Evolutionary conservation across 2,113 vertebrate species (phyloP).

Genomic region (Macrotis lagotis): DNA sequence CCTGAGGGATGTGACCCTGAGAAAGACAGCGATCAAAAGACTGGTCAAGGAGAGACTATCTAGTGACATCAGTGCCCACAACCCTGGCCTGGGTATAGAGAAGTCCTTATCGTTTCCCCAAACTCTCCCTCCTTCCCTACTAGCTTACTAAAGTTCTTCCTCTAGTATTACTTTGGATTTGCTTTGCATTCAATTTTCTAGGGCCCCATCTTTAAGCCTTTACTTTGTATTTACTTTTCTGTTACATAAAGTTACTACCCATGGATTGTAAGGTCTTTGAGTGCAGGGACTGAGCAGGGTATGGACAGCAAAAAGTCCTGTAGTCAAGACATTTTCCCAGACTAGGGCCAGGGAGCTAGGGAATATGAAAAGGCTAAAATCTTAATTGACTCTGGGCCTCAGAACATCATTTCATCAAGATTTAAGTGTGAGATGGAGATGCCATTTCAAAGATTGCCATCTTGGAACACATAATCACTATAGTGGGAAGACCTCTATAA

Average conservation of each 20-base stretch:
- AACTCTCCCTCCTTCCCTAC: no score
- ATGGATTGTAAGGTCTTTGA: no score
- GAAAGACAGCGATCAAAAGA: neutral
- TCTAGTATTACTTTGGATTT: no score
- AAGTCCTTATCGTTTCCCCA: neutral
- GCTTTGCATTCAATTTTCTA: no score
- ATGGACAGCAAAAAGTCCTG: neutral
- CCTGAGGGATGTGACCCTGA: neutral
- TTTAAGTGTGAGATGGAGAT: neutral
- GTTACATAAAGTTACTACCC: no score
- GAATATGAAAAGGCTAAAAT: neutral
- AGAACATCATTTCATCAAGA: neutral
- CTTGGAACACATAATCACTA: no score
- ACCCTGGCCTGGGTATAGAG: neutral
- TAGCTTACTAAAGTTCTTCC: no score
- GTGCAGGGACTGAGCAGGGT: no score
- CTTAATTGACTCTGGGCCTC: neutral
- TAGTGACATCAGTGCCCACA: neutral
- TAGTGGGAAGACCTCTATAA: neutral
- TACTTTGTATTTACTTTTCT: no score
- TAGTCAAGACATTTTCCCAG: neutral
- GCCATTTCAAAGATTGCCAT: neutral
- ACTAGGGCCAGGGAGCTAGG: neutral
- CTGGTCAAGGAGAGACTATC: neutral
- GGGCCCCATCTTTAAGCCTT: no score